Evolutionary conservation across 2,888 invertebrate species (phyloP), one percentile per base, ranked within the genome.

Genomic region (Euphydryas editha): DNA sequence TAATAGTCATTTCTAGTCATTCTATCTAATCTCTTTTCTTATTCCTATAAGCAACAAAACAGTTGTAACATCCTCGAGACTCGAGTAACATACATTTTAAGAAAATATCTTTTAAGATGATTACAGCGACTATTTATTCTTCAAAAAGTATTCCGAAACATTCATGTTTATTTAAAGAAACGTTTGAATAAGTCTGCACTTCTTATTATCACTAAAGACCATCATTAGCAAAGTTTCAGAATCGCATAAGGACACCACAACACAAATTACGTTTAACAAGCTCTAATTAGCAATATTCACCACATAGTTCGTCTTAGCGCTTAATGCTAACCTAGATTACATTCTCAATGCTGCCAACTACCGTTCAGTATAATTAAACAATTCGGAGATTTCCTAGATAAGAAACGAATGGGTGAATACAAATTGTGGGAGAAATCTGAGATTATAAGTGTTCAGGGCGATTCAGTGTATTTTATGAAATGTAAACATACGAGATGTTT

Each of bases 221-320:
- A 54, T 63, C 51, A 51, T 63, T 63, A 63, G 58, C 63, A 63
- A 63, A 63, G 63, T 63, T 63, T 58, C 58, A 51, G 51, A 58
- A 21, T 44, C 51, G 58, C 63, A 63, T 57, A 63, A 63, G 57
- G 57, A 58, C 39, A 51, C 58, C 58, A 51, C 58, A 63, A 58
- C 58, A 63, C 63, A 59, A 58, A 59, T 63, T 58, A 58, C 63
- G 63, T 58, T 58, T 58, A 58, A 63, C 63, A 63, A 63, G 63
- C 58, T 58, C 63, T 63, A 63, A 54, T 54, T 63, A 58, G 63
- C 63, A 63, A 63, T 63, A 63, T 57, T 63, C 63, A 54, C 57
- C 63, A 58, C 63, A 58, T 51, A 63, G 57, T 63, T 58, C 63
- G 63, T 51, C 61, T 54, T 54, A 54, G 36, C 36, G 54, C 51